Base-by-base conservation (phyloP, 2,113 vertebrate genomes). In the Vireo altiloquus region DNA sequence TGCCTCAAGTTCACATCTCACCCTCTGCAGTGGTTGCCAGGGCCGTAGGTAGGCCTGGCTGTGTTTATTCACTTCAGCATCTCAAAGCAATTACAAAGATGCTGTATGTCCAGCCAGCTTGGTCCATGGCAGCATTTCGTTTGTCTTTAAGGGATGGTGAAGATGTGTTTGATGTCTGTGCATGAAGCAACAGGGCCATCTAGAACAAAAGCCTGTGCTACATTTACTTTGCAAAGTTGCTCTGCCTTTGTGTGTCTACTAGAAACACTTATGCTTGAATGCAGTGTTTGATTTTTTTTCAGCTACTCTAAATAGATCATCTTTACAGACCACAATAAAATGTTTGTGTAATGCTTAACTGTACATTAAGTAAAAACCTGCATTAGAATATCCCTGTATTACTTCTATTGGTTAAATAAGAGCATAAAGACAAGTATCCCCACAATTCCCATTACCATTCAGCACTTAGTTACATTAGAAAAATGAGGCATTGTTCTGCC, bases 261-360 rank as follows among this genome's bases (percentile, higher is more conserved):
- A 0, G 74, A 82, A 86, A 70, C 59, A 53, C 81, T 96, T 78
- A 89, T 1, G 37, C 65, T 87, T 90, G 24, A 68, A 77, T 50
- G 50, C 4, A 5, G 56, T 30, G 37, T 69, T 65, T 60, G 60
- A 59, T 49, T 87, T 87, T 90, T 94, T 87, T 89, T 84, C 61
- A 64, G 40, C 57, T 82, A 13, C 74, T 83, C 44, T 80, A 95
- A 91, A 83, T 93, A 91, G 80, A 92, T 94, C 52, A 61, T 95
- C 87, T 91, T 95, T 92, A 91, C 78, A 94, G 92, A 95, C 92
- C 89, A 78, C 92, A 97, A 94, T 89, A 90, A 95, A 94, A 83
- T 71, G 87, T 82, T 88, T 93, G 69, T 84, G 65, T 92, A 84
- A 90, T 91, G 61, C 76, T 94, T 95, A 96, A 96, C 83, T 90